phyloP scores from a whole-genome alignment of 2,888 invertebrate species.

The Anthrax anthrax region DNA sequence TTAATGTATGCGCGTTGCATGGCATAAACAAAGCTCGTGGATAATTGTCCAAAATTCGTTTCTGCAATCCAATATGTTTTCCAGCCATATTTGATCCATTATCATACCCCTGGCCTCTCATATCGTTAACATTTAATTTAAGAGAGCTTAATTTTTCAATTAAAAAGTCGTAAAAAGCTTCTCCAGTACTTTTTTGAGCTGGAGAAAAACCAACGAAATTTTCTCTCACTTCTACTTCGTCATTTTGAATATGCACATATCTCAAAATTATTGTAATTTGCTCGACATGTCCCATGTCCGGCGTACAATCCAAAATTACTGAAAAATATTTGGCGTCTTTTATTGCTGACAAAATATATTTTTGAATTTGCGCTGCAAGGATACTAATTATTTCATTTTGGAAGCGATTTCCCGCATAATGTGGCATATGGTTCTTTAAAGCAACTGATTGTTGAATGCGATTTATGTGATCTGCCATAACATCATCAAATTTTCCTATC shows the following conservation, averaged over 20 bases:
- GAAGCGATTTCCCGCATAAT: not conserved
- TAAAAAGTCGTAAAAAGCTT: constrained; percentile 5
- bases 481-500: constrained; percentile 7
- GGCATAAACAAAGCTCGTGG: constrained; percentile 18
- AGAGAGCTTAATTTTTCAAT: not conserved
- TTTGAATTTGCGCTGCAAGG: not conserved
- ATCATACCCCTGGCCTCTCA: constrained; percentile 16
- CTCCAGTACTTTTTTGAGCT: not conserved
- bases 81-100: constrained; percentile 20
- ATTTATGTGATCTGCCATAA: not conserved
- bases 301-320: not conserved
- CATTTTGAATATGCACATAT: not conserved
- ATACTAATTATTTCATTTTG: not conserved
- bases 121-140: not conserved
- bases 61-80: constrained; percentile 17
- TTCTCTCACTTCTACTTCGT: not conserved
- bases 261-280: not conserved
- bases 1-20: constrained; percentile 17
- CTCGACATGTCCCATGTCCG: not conserved
- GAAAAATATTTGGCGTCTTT: not conserved
- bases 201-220: not conserved
- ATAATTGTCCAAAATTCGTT: constrained; percentile 16
- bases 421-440: not conserved
- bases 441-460: too few relatives aligned
- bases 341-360: not conserved